Conservation (phyloP, 2,888 invertebrate genomes). For the Parnassius orleans region DNA sequence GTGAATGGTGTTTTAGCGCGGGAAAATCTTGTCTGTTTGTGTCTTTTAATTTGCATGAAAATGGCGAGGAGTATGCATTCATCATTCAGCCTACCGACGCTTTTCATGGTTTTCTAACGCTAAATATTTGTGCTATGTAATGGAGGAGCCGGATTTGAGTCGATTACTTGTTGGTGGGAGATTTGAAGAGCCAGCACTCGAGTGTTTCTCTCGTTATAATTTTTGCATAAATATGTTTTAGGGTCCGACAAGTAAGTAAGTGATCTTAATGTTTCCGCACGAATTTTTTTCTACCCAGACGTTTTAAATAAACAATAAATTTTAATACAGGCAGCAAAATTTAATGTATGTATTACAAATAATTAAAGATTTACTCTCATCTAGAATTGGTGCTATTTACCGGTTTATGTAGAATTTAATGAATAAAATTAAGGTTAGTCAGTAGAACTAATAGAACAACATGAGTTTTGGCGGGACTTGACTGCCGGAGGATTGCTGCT, state of each 20-base stretch:
- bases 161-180: constrained; percentile 63
- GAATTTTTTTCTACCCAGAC: constrained; percentile 59
- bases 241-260: constrained; percentile 44
- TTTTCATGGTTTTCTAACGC: constrained; percentile 53
- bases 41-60: constrained; percentile 80
- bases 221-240: constrained; percentile 74
- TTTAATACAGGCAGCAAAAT: too few species aligned
- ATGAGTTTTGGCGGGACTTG: too few species aligned
- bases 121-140: constrained; percentile 51
- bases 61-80: constrained; percentile 68
- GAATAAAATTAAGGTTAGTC: too few species aligned
- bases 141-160: constrained; percentile 47
- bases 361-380: too few species aligned
- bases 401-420: too few species aligned
- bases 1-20: constrained; percentile 75
- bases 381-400: too few species aligned
- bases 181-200: constrained; percentile 43
- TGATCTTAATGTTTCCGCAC: constrained; percentile 65
- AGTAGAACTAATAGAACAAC: too few species aligned
- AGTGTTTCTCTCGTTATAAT: constrained; percentile 71
- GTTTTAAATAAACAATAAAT: constrained; percentile 32
- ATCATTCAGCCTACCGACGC: constrained; percentile 52
- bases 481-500: too few species aligned
- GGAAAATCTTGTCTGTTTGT: constrained; percentile 68
- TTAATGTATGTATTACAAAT: too few species aligned